Evolutionary conservation across 2,113 vertebrate genomes (phyloP).

Genomic region (Bettongia penicillata): DNA sequence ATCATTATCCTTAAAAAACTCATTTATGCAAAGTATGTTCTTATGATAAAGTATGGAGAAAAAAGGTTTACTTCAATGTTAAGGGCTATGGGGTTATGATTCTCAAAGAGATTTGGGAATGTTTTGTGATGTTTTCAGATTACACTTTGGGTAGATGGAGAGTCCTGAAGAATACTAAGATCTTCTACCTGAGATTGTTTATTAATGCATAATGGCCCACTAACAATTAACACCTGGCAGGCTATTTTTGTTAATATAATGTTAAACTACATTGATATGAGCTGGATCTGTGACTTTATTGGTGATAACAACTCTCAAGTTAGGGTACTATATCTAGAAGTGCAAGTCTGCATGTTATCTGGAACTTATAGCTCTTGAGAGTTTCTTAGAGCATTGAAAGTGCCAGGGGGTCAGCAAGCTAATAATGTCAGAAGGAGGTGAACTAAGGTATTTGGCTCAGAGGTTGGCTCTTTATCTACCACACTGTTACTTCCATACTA

Average conservation of each 20-base stretch:
- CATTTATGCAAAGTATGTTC: slow-evolving; percentile 27
- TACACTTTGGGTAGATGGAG: neutral
- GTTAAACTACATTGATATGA: neutral
- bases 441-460: neutral
- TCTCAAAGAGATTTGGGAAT: neutral
- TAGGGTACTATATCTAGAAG: neutral
- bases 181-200: neutral
- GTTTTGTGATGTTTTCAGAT: slow-evolving; percentile 38
- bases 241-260: neutral
- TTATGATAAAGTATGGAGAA: slow-evolving; percentile 15
- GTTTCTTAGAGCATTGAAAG: neutral
- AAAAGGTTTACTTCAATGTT: neutral
- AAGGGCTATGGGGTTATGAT: slow-evolving; percentile 12
- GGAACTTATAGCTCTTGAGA: neutral
- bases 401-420: neutral
- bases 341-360: neutral
- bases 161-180: slow-evolving; percentile 2
- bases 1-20: neutral
- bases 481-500: neutral
- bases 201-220: neutral
- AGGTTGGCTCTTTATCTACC: neutral
- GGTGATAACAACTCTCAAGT: neutral
- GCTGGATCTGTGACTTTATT: neutral
- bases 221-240: neutral
- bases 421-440: neutral